Evolutionary conservation across 2,113 vertebrate genomes (phyloP).

Genomic region (Anser cygnoides): DNA sequence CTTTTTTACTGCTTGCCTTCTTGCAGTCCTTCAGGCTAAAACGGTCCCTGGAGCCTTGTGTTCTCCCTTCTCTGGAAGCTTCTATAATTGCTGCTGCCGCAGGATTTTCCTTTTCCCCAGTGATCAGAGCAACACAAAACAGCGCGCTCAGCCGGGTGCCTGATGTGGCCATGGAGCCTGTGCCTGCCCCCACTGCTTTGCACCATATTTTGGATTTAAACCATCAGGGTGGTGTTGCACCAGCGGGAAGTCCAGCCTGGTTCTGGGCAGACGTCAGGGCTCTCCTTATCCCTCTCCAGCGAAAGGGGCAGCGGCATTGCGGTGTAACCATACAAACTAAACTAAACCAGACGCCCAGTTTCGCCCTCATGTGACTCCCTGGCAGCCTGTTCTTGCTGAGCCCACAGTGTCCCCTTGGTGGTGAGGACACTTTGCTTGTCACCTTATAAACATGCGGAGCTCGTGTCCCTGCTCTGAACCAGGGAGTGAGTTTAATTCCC

Average conservation of each 20-base stretch:
- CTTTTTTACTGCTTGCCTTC: conserved; percentile 36
- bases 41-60: conserved; percentile 16
- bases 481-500: not conserved
- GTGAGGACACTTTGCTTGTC: not conserved
- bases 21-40: not conserved
- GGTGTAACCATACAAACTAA: not conserved
- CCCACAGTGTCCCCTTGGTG: not conserved
- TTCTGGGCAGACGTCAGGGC: not conserved
- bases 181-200: accelerated
- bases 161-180: not conserved
- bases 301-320: not conserved
- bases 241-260: not conserved
- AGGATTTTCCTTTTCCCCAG: not conserved
- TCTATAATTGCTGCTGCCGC: not conserved
- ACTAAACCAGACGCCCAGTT: not conserved
- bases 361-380: not conserved
- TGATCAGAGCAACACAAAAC: not conserved
- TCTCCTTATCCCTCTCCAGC: not conserved
- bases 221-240: not conserved
- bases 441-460: not conserved
- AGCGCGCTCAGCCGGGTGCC: not conserved
- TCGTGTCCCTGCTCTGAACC: not conserved
- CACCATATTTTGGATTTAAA: not conserved
- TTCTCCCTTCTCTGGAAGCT: conserved; percentile 8
- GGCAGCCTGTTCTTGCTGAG: not conserved